phyloP scores from a whole-genome alignment of 2,797 vertebrate species.

The Limosa lapponica region DNA sequence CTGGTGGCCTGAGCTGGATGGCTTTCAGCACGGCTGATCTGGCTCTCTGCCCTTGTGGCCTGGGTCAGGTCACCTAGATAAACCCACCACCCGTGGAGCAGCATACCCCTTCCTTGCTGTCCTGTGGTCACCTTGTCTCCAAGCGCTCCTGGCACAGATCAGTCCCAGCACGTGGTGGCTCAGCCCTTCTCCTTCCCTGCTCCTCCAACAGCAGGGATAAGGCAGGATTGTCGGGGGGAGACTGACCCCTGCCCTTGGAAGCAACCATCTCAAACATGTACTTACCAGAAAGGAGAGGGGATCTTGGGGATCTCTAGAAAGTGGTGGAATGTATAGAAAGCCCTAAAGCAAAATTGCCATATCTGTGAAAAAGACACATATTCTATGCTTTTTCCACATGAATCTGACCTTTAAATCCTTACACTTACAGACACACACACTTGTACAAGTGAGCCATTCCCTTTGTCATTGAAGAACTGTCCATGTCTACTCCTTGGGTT shows the following conservation, averaged over 20 bases:
- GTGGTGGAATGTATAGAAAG: not conserved
- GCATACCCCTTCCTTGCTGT: not conserved
- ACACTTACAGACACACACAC: not conserved
- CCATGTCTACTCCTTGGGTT: not conserved
- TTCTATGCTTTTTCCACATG: not conserved
- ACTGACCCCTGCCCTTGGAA: not conserved
- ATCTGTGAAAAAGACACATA: not conserved
- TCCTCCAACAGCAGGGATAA: not conserved
- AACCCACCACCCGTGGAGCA: not conserved
- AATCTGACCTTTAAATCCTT: not conserved
- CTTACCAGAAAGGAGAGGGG: not conserved
- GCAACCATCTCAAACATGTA: not conserved
- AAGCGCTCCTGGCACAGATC: fast-evolving
- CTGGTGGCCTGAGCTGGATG: not conserved
- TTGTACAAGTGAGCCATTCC: not conserved
- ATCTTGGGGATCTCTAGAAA: not conserved
- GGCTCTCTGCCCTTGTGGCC: not conserved
- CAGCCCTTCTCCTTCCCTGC: not conserved
- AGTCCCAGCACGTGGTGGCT: fast-evolving
- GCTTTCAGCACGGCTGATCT: not conserved
- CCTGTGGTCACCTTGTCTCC: not conserved
- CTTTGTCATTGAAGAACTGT: not conserved
- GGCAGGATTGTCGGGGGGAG: not conserved
- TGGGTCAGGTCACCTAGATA: not conserved
- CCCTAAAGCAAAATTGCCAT: not conserved